phyloP scores from a whole-genome alignment of 2,113 vertebrate genomes.

The Malurus elegans region DNA sequence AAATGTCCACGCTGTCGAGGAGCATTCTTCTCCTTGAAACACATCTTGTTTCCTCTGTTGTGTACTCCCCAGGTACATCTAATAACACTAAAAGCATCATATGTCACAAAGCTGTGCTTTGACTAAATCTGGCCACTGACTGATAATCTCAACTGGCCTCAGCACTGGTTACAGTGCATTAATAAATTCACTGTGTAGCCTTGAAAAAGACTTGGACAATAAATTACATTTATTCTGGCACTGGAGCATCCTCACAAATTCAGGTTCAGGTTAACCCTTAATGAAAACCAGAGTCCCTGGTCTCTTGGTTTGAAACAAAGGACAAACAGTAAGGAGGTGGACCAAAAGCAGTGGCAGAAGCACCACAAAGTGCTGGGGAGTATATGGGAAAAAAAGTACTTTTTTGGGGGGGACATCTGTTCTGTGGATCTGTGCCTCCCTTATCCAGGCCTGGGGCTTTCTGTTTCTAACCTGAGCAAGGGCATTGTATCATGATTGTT shows the following conservation, averaged over 20 bases:
- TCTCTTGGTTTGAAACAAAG: background rate
- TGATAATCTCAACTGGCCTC: background rate
- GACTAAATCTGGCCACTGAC: background rate
- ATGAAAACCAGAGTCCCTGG: background rate
- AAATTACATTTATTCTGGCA: background rate
- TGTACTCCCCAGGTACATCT: background rate
- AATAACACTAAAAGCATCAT: background rate
- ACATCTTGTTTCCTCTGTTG: background rate
- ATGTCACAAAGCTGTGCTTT: background rate
- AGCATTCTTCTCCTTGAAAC: background rate
- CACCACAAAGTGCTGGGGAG: background rate
- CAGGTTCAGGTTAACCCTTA: background rate
- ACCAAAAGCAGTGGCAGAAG: background rate
- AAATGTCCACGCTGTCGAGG: background rate
- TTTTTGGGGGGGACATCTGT: accelerated
- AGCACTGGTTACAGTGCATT: background rate
- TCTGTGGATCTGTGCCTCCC: background rate
- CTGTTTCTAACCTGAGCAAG: background rate
- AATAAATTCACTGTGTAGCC: background rate
- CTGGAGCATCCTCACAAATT: background rate
- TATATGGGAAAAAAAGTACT: background rate
- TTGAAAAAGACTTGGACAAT: background rate
- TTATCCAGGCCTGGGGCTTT: background rate
- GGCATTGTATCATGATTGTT: background rate
- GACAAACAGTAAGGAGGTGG: background rate